Percentiles rank a stretch among this genome's conserved stretches.
Evolutionary conservation across 2,888 invertebrate species (phyloP).

Genomic region (Calephelis perditalis): DNA sequence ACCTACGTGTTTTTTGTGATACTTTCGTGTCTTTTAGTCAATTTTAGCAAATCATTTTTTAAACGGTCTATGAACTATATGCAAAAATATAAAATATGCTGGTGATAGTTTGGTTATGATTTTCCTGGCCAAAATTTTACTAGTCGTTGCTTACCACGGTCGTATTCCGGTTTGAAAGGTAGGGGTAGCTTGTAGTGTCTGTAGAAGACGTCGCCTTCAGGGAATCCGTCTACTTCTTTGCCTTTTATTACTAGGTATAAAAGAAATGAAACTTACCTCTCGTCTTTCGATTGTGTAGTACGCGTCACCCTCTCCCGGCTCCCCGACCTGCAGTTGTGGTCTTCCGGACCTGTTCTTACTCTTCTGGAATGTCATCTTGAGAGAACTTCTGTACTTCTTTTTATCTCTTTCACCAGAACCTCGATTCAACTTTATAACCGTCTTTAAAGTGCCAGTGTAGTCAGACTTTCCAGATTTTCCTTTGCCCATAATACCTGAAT

Average conservation of each 20-base stretch:
- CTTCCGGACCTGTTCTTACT: slow-evolving; percentile 80
- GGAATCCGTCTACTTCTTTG: not conserved
- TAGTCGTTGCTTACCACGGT: no score
- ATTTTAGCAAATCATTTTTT: no score
- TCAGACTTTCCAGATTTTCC: slow-evolving; percentile 60
- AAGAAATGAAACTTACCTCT: slow-evolving; percentile 54
- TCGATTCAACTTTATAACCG: slow-evolving; percentile 88
- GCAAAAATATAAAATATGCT: no score
- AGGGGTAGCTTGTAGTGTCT: no score
- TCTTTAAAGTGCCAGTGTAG: slow-evolving; percentile 90
- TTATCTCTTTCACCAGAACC: slow-evolving; percentile 63
- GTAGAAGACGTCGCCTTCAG: no score
- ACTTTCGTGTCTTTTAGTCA: no score
- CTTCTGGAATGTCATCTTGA: slow-evolving; percentile 89
- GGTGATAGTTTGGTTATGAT: no score
- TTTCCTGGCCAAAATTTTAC: no score
- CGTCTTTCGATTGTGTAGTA: slow-evolving; percentile 84
- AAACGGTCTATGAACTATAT: no score
- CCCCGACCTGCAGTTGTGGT: slow-evolving; percentile 61
- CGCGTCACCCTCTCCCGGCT: slow-evolving; percentile 57
- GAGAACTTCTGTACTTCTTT: slow-evolving; percentile 82
- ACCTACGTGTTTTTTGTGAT: no score
- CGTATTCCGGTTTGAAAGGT: no score
- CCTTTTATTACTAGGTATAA: slow-evolving; percentile 8
- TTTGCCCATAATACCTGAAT: slow-evolving; percentile 44